phyloP scores from a whole-genome alignment of 2,888 invertebrate genomes.

The Zygaena filipendulae region DNA sequence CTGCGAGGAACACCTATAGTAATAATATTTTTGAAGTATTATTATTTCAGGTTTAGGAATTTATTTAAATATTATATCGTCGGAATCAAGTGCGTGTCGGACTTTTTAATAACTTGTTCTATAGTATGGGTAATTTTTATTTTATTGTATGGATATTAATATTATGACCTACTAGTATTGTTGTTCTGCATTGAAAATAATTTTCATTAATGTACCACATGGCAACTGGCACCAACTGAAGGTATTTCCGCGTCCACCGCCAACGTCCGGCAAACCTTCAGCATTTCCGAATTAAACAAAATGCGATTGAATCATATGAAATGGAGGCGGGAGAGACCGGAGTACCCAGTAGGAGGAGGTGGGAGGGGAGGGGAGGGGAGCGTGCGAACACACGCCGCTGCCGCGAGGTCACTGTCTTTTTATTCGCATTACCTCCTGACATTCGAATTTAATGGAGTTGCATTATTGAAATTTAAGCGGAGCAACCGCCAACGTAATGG shows the following conservation, averaged over 20 bases:
- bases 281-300: constrained; percentile 51
- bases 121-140: too few species aligned
- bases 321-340: constrained; percentile 6
- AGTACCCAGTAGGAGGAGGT: constrained; percentile 9
- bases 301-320: constrained; percentile 39
- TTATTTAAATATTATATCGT: too few species aligned
- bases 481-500: constrained; percentile 51
- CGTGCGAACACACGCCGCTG: constrained; percentile 39
- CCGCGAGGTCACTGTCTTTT: constrained; percentile 57
- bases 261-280: constrained; percentile 67
- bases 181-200: too few species aligned
- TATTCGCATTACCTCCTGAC: constrained; percentile 56
- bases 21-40: too few species aligned
- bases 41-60: too few species aligned
- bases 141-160: too few species aligned
- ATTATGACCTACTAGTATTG: too few species aligned
- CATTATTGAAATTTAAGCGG: constrained; percentile 60
- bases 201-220: too few species aligned
- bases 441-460: constrained; percentile 60
- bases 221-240: constrained; percentile 53
- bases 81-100: too few species aligned
- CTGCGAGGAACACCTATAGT: too few species aligned
- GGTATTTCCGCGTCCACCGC: constrained; percentile 58
- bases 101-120: too few species aligned
- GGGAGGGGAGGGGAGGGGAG: constrained; percentile 18